Percentiles rank a stretch among this genome's conserved stretches.
phyloP scores from a whole-genome alignment of 2,888 invertebrate species.

The Ischnus inquisitorius region DNA sequence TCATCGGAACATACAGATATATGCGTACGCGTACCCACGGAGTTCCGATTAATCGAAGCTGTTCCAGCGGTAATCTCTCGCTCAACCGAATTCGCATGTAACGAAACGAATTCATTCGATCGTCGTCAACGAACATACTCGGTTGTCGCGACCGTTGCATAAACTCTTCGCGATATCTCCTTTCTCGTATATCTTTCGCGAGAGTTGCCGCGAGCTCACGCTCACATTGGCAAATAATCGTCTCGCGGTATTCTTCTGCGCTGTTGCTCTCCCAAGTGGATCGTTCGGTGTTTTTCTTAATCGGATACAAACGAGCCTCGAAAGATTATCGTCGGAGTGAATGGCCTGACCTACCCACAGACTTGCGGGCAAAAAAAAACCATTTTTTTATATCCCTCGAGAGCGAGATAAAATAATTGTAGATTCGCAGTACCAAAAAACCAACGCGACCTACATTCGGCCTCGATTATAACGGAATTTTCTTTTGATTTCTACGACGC shows the following conservation, averaged over 20 bases:
- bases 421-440: conserved; percentile 37
- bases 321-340: not conserved
- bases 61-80: not conserved
- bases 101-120: not conserved
- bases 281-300: not conserved
- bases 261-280: not conserved
- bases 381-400: not conserved
- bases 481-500: conserved; percentile 8
- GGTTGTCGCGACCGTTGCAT: conserved; percentile 36
- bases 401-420: conserved; percentile 16
- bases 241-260: conserved; percentile 14
- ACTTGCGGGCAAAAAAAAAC: not conserved
- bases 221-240: conserved; percentile 14
- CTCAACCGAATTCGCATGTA: not conserved
- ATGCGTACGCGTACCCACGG: not conserved
- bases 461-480: conserved; percentile 3
- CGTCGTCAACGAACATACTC: not conserved
- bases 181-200: conserved; percentile 41
- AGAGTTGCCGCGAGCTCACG: not conserved
- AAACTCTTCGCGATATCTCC: conserved; percentile 54
- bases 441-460: conserved; percentile 37
- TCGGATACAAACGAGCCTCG: not conserved
- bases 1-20: not conserved
- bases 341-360: not conserved
- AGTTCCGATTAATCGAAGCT: not conserved